A percentile compares a stretch with the other conserved stretches of the same genome.
Conservation (phyloP, 2,888 invertebrate species). For the Odontothrips loti region DNA sequence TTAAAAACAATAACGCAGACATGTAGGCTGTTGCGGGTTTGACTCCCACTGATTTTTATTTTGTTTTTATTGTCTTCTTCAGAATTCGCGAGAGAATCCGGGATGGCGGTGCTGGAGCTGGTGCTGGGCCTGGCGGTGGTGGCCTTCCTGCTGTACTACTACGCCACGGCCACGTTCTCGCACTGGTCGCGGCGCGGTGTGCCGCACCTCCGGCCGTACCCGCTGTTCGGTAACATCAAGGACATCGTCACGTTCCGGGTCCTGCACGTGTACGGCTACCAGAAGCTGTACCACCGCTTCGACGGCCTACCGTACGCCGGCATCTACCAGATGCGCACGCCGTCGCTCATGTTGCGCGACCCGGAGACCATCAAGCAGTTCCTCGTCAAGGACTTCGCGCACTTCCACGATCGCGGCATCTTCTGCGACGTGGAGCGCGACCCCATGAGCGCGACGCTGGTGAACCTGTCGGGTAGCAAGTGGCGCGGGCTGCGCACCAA, state of each 20-base stretch:
- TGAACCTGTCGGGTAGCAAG: slow-evolving; percentile 49
- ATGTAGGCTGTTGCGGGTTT: no score
- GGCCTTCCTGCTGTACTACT: slow-evolving; percentile 41
- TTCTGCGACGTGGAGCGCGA: slow-evolving; percentile 45
- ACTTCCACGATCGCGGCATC: slow-evolving; percentile 50
- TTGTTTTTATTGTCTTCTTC: no score
- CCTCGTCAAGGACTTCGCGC: slow-evolving; percentile 50
- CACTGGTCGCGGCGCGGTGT: slow-evolving; percentile 49
- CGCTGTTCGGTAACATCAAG: slow-evolving; percentile 48
- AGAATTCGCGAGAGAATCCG: not conserved
- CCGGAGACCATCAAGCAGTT: slow-evolving; percentile 50
- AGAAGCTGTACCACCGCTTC: slow-evolving; percentile 43
- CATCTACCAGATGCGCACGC: slow-evolving; percentile 51
- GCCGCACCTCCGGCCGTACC: slow-evolving; percentile 44
- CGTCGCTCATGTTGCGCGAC: slow-evolving; percentile 48
- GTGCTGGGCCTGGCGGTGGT: slow-evolving; percentile 27
- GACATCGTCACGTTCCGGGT: slow-evolving; percentile 43
- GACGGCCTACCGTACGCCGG: slow-evolving; percentile 47
- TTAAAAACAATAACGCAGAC: no score
- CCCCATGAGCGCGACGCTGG: slow-evolving; percentile 46
- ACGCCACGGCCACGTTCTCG: slow-evolving; percentile 44
- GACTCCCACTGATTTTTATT: no score
- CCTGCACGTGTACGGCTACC: slow-evolving; percentile 44
- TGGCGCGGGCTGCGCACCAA: slow-evolving; percentile 54
- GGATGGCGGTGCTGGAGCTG: slow-evolving; percentile 27